These are phyloP conservation scores for Drosophila dunni DNA, from an alignment of 1,140 invertebrate genomes.

Conservation along the genomic window DNA sequence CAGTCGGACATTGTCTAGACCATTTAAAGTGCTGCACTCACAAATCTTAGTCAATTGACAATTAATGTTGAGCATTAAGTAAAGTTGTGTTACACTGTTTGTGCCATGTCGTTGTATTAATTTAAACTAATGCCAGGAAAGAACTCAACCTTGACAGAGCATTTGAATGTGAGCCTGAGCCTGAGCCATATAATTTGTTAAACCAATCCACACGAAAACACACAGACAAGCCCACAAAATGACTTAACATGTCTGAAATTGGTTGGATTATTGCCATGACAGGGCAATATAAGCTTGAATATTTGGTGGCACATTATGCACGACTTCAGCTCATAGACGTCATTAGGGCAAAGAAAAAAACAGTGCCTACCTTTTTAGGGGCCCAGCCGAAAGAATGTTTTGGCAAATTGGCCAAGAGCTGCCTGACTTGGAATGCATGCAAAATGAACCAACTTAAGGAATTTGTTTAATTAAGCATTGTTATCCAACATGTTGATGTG, in stretches of 20 bases:
- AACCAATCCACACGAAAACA: constrained; percentile 24
- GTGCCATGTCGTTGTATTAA: constrained; percentile 57
- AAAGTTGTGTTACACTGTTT: background rate
- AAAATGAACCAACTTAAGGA: constrained; percentile 54
- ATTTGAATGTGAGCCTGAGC: constrained; percentile 65
- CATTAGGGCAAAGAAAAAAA: constrained; percentile 57
- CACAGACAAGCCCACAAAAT: constrained; percentile 53
- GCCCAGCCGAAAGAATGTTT: constrained; percentile 12
- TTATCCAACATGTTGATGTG: constrained; percentile 47
- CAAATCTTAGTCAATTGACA: constrained; percentile 13
- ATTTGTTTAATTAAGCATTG: constrained; percentile 76
- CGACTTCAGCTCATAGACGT: constrained; percentile 60
- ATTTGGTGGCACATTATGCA: constrained; percentile 38
- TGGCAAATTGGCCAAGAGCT: constrained; percentile 61
- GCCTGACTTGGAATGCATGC: constrained; percentile 33
- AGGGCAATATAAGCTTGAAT: constrained; percentile 19
- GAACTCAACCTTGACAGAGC: constrained; percentile 22
- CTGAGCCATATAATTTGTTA: constrained; percentile 60
- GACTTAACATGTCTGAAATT: constrained; percentile 74
- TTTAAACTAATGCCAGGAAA: constrained; percentile 64
- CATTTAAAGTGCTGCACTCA: background rate
- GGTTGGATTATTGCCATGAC: constrained; percentile 73
- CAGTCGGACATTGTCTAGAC: background rate
- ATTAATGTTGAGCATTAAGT: constrained; percentile 13
- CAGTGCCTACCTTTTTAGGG: constrained; percentile 19